Conservation (phyloP, 2,888 invertebrate species). For the Meiosimyza platycephala region DNA sequence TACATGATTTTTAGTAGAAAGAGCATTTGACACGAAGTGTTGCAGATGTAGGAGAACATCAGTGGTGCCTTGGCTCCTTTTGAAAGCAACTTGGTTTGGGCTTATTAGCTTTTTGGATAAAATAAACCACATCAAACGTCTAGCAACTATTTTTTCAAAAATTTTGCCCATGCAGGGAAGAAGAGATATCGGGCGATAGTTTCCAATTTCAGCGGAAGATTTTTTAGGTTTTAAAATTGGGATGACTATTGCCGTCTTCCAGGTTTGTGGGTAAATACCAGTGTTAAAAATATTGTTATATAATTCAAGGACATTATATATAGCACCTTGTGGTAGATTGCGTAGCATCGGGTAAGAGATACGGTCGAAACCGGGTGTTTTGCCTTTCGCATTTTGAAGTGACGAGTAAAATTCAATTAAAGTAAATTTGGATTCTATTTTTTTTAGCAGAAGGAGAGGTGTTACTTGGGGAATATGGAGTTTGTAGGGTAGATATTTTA, state of each 20-base stretch:
- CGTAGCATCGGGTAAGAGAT: slow-evolving; percentile 8
- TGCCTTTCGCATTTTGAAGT: background rate
- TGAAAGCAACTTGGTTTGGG: background rate
- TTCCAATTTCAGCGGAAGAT: background rate
- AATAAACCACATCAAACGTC: slow-evolving; percentile 16
- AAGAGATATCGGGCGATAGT: no score
- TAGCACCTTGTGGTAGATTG: background rate
- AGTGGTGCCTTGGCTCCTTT: no score
- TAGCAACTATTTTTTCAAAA: slow-evolving; percentile 29
- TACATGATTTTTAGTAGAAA: slow-evolving; percentile 16
- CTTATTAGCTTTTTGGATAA: slow-evolving; percentile 3
- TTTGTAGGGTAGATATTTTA: no score
- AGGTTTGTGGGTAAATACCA: no score
- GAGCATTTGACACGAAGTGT: slow-evolving; percentile 1
- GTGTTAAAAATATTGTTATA: slow-evolving; percentile 18
- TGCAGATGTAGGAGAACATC: background rate
- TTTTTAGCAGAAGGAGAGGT: no score
- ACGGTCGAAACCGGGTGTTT: no score
- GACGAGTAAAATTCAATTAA: no score
- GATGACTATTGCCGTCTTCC: slow-evolving; percentile 9
- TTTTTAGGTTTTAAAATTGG: slow-evolving; percentile 13
- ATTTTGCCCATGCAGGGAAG: slow-evolving; percentile 31
- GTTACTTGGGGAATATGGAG: no score
- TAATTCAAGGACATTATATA: background rate
- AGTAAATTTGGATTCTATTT: no score